Percentiles rank a stretch among this genome's conserved stretches.
Evolutionary conservation across 2,888 invertebrate genomes (phyloP).

Genomic region (Spisula solida): DNA sequence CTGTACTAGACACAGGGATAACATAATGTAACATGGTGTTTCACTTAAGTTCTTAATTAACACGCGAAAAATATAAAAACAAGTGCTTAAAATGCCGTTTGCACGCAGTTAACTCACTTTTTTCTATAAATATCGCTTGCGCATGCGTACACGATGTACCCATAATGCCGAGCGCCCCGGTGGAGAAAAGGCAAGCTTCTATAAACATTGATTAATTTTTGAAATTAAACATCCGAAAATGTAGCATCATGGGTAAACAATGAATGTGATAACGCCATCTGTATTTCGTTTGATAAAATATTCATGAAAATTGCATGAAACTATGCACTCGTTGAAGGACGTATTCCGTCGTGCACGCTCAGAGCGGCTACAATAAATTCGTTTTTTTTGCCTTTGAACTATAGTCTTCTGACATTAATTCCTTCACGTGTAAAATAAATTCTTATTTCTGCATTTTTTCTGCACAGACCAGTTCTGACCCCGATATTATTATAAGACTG

Average conservation of each 20-base stretch:
- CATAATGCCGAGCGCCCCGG: not conserved
- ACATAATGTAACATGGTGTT: conserved; percentile 21
- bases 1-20: not conserved
- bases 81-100: conserved; percentile 14
- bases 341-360: not conserved
- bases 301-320: not conserved
- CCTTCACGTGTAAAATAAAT: not conserved
- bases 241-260: conserved; percentile 35
- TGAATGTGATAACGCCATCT: not conserved
- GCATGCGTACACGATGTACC: not conserved
- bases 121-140: not conserved
- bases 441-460: no score
- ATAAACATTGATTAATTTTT: conserved; percentile 33
- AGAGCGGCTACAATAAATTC: not conserved
- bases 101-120: not conserved
- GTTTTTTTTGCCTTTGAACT: not conserved
- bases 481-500: no score
- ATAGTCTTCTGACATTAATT: not conserved
- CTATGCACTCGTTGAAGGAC: not conserved
- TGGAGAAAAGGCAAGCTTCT: not conserved
- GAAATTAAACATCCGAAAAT: conserved; percentile 25
- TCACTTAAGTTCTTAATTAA: conserved; percentile 30
- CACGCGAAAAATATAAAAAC: conserved; percentile 12
- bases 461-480: no score
- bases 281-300: conserved; percentile 1